phyloP scores from a whole-genome alignment of 2,888 invertebrate genomes.

The Graphium colonna region DNA sequence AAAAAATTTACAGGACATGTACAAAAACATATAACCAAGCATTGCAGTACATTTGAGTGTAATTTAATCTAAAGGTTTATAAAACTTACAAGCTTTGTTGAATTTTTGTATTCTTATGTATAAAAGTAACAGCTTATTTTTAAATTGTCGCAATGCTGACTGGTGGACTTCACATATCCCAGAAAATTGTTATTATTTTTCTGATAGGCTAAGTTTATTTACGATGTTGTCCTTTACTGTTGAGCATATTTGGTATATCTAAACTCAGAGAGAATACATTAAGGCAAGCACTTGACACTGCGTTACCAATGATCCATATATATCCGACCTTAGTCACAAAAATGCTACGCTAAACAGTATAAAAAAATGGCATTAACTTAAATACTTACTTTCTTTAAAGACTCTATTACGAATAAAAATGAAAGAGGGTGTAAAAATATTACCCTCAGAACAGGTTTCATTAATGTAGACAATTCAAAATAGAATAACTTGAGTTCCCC shows the following conservation, averaged over 20 bases:
- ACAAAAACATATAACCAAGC: no score
- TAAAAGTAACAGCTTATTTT: background rate
- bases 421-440: background rate
- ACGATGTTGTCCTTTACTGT: no score
- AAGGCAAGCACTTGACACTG: no score
- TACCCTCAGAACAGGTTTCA: background rate
- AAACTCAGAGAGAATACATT: background rate
- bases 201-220: no score
- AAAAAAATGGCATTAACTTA: background rate
- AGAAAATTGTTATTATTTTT: no score
- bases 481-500: background rate
- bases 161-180: no score
- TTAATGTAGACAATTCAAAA: background rate
- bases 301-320: background rate
- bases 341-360: background rate
- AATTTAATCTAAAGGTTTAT: no score
- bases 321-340: background rate
- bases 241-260: no score
- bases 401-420: background rate
- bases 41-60: no score
- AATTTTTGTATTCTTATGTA: background rate
- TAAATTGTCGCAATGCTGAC: background rate
- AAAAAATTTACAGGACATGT: no score
- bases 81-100: background rate
- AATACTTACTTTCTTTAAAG: background rate